Evolutionary conservation across 2,113 vertebrate species (phyloP).

Genomic region (Ctenomys sociabilis): DNA sequence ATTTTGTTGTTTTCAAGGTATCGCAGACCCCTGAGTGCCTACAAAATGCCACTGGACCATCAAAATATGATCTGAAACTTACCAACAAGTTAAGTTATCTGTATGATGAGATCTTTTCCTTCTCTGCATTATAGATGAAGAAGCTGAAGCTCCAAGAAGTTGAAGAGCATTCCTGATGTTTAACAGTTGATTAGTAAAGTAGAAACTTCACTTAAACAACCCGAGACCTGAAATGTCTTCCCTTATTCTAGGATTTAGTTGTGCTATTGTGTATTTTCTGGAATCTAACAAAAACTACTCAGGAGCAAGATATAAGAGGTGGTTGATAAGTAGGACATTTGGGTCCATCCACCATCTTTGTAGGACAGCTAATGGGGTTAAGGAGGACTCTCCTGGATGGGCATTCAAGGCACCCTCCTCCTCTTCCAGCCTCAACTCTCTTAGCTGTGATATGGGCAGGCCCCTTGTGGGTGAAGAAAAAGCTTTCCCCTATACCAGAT

Average conservation of each 20-base stretch:
- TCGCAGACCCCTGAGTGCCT: not conserved
- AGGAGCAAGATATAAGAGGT: not conserved
- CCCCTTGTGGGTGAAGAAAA: not conserved
- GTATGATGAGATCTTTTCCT: not conserved
- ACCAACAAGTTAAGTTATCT: not conserved
- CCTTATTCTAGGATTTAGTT: not conserved
- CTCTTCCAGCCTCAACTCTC: not conserved
- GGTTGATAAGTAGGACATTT: not conserved
- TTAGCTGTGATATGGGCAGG: not conserved
- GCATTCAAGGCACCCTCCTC: too few species aligned
- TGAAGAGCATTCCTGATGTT: not conserved
- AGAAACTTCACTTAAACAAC: not conserved
- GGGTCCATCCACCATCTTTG: not conserved
- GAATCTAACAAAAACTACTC: not conserved
- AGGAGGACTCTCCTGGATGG: not conserved
- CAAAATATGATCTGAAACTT: not conserved
- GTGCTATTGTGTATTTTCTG: not conserved
- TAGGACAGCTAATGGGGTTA: not conserved
- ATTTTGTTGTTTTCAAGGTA: constrained; percentile 12
- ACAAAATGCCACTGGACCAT: not conserved
- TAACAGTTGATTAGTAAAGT: not conserved
- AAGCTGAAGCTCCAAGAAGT: not conserved
- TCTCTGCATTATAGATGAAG: not conserved
- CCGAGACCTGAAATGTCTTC: not conserved
- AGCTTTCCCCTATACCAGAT: not conserved